Percentiles rank a stretch among this genome's conserved stretches.
phyloP scores from a whole-genome alignment of 1,140 invertebrate genomes.

The Panonychus citri region DNA sequence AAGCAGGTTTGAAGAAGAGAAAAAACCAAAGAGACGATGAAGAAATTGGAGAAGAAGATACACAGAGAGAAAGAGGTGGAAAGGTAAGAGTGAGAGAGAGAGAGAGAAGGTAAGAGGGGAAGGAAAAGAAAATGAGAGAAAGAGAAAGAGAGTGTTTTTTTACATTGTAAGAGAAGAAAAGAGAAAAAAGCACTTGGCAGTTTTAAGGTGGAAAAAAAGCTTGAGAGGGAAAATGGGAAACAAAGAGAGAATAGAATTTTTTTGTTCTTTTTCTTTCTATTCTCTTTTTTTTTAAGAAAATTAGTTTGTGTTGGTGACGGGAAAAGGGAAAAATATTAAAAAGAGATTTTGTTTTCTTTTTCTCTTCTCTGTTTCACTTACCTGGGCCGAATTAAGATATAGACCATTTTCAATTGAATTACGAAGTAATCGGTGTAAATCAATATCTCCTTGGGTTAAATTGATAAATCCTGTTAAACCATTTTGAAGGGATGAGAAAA shows the following conservation, averaged over 20 bases:
- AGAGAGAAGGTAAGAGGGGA: neutral
- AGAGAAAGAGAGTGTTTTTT: neutral
- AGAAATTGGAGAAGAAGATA: neutral
- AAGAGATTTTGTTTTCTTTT: no score
- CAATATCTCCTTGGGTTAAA: neutral
- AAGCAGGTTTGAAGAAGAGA: neutral
- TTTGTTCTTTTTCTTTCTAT: neutral
- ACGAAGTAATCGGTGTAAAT: no score
- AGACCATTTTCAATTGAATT: neutral
- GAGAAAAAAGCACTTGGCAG: neutral
- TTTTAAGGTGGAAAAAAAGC: neutral
- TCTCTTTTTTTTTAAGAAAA: neutral
- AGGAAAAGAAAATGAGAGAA: neutral
- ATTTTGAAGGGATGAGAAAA: neutral
- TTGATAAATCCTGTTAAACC: neutral
- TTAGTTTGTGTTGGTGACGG: neutral
- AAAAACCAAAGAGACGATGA: neutral
- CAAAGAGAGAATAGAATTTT: neutral
- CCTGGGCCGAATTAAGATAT: neutral
- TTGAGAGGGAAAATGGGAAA: neutral
- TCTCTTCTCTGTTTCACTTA: neutral
- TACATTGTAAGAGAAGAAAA: neutral
- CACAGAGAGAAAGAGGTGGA: neutral
- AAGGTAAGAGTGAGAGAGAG: neutral
- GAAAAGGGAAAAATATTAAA: neutral